Evolutionary conservation across 2,888 invertebrate species (phyloP).

Genomic region (Liopterus haemorrhoidalis): DNA sequence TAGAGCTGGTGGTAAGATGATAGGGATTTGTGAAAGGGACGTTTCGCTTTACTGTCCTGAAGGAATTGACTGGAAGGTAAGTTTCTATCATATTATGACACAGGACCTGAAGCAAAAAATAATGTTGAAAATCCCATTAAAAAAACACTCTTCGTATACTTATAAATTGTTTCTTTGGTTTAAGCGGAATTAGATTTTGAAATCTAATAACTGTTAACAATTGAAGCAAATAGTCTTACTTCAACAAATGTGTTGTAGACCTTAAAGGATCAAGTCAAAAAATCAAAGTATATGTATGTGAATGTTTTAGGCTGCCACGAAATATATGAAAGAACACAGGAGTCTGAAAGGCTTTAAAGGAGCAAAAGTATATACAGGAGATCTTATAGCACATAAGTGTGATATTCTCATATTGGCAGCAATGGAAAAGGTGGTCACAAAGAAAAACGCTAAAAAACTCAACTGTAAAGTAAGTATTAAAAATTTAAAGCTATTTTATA

Average conservation of each 20-base stretch:
- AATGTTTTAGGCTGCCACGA: conserved; percentile 45
- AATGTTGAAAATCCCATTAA: too few species aligned
- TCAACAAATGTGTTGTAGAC: too few species aligned
- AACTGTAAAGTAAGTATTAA: conserved; percentile 59
- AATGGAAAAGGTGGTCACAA: conserved; percentile 66
- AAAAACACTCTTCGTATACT: too few species aligned
- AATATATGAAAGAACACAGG: conserved; percentile 49
- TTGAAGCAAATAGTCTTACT: too few species aligned
- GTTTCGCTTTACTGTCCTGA: conserved; percentile 57
- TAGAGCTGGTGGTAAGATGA: conserved; percentile 62
- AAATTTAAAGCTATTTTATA: too few species aligned
- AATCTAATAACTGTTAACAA: too few species aligned
- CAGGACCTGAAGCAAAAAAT: too few species aligned
- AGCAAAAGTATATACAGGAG: conserved; percentile 48
- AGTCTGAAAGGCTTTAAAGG: conserved; percentile 62
- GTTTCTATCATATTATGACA: too few species aligned
- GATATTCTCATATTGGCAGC: conserved; percentile 80
- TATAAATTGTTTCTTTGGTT: too few species aligned
- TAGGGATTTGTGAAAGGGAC: conserved; percentile 65
- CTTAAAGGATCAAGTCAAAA: too few species aligned
- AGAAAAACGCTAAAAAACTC: conserved; percentile 61
- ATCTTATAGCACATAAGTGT: conserved; percentile 53
- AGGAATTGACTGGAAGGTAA: conserved; percentile 66
- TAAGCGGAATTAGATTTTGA: too few species aligned
- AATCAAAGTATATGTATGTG: too few species aligned